Base-by-base conservation (phyloP, 2,797 vertebrate species). In the Phylloscopus collybita region DNA sequence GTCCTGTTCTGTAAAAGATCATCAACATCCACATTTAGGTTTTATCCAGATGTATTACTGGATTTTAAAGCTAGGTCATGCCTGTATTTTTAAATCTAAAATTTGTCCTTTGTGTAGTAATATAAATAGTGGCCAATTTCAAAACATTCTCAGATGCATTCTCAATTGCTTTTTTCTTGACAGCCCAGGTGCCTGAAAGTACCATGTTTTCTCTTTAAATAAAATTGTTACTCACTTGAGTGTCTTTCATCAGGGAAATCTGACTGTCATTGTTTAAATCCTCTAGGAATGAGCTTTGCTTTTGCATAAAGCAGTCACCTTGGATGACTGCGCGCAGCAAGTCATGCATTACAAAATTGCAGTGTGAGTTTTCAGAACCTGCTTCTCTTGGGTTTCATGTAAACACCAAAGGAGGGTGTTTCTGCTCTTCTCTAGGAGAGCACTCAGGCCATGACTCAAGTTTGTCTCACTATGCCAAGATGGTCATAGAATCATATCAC, bases 251-350 rank as follows among this genome's bases (percentile, higher is more conserved):
- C 65, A 71, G 40, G 75, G 86, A 95, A 80, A 92, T 82, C 45
- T 85, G 86, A 29, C 74, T 85, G 74, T 66, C 42, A 65, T 94
- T 67, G 86, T 93, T 93, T 80, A 82, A 95, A 94, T 92, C 86
- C 74, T 91, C 56, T 76, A 94, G 88, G 88, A 94, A 71, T 16
- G 53, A 93, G 65, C 59, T 95, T 90, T 92, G 69, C 72, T 92
- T 93, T 92, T 92, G 78, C 61, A 57, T 88, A 76, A 92, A 86
- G 71, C 76, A 88, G 57, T 95, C 83, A 76, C 83, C 90, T 90
- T 90, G 94, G 38, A 65, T 92, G 90, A 89, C 95, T 85, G 79
- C 8, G 13, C 92, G 79, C 75, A 66, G 87, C 69, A 88, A 94
- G 82, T 88, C 85, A 59, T 69, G 80, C 92, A 40, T 65, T 65